Percentiles rank a stretch among this genome's conserved stretches.
phyloP scores from a whole-genome alignment of 2,888 invertebrate genomes.

The Julus scanicus region DNA sequence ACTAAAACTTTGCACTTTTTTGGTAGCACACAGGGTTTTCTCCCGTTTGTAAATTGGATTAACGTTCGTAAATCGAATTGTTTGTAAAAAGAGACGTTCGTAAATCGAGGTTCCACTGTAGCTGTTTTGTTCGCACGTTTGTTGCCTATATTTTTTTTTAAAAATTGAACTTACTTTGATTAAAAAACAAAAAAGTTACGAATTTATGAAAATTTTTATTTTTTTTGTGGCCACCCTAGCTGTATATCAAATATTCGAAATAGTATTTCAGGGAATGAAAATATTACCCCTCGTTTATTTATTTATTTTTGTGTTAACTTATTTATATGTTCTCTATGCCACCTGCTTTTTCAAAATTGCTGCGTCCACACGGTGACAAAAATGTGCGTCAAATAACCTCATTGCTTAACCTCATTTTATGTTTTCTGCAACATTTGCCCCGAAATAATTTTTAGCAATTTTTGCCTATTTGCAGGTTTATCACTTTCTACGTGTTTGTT shows the following conservation, averaged over 20 bases:
- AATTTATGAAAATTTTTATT: too few relatives aligned
- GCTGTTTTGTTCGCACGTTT: too few relatives aligned
- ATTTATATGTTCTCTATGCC: not conserved
- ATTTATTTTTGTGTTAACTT: not conserved
- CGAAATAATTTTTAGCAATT: conserved; percentile 1
- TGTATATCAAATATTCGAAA: not conserved
- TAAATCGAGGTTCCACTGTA: too few relatives aligned
- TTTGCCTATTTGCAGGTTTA: not conserved
- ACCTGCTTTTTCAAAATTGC: not conserved
- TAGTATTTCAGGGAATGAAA: not conserved
- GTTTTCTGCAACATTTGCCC: conserved; percentile 40
- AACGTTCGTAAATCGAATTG: too few relatives aligned
- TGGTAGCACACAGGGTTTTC: too few relatives aligned
- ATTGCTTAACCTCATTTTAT: conserved; percentile 35
- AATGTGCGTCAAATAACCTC: conserved; percentile 8
- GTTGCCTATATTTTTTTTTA: too few relatives aligned
- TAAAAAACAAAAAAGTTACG: too few relatives aligned
- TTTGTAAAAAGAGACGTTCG: too few relatives aligned
- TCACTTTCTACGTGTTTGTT: conserved; percentile 14
- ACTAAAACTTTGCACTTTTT: too few relatives aligned
- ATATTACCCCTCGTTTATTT: not conserved
- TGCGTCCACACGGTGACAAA: not conserved
- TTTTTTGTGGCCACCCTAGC: too few relatives aligned
- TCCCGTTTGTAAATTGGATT: too few relatives aligned
- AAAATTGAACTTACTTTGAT: too few relatives aligned